These are phyloP conservation scores for Tortrix viridana DNA, from an alignment of 2,888 invertebrate species.

Conservation along the genomic window DNA sequence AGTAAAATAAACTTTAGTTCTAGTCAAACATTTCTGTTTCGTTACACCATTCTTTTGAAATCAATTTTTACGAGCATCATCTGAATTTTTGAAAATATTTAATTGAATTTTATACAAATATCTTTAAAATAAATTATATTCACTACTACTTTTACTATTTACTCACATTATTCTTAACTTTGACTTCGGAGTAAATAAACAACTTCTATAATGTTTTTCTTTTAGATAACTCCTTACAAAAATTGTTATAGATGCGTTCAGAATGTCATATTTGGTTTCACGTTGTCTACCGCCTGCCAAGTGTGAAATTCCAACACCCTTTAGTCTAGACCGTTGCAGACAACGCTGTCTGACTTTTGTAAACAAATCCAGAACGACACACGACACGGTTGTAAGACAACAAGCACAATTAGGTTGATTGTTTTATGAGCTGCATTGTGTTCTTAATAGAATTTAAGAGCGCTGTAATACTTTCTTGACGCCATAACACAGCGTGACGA, in stretches of 20 bases:
- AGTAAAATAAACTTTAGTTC: too few species aligned
- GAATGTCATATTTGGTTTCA: constrained; percentile 1
- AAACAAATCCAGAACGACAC: constrained; percentile 8
- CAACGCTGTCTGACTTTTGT: background rate
- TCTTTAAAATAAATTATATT: too few species aligned
- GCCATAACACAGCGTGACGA: background rate
- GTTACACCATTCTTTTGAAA: too few species aligned
- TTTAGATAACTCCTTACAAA: background rate
- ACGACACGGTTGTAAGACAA: constrained; percentile 2
- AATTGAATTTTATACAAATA: too few species aligned
- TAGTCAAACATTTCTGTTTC: too few species aligned
- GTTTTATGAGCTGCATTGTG: constrained; percentile 18
- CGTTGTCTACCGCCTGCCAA: constrained; percentile 5
- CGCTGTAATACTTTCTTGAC: background rate
- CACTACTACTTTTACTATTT: too few species aligned
- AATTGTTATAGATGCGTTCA: background rate
- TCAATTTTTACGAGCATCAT: too few species aligned
- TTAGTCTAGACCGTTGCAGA: constrained; percentile 13
- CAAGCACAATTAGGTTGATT: constrained; percentile 15
- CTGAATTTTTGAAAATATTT: too few species aligned
- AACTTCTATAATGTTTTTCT: too few species aligned
- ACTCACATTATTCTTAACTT: too few species aligned
- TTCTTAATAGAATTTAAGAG: background rate
- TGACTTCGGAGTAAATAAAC: too few species aligned
- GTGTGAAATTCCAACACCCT: background rate